These are phyloP conservation scores for Norana najaformis DNA, from an alignment of 2,888 invertebrate species.

Conservation along the genomic window DNA sequence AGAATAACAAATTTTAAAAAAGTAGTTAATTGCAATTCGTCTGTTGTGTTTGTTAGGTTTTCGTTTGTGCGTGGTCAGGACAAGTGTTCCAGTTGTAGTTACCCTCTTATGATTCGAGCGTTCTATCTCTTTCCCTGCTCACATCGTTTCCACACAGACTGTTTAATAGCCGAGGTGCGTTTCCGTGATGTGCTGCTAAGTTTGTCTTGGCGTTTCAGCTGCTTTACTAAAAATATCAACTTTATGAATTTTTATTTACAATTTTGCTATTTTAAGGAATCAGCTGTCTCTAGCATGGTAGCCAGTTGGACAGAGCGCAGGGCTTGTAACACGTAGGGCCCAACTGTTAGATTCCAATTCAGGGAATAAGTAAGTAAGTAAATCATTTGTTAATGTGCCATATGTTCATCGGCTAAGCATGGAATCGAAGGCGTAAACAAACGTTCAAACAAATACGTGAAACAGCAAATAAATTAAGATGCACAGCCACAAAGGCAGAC, in stretches of 20 bases:
- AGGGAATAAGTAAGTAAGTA: too few species aligned
- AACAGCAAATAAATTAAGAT: too few species aligned
- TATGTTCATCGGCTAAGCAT: too few species aligned
- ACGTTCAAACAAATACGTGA: too few species aligned
- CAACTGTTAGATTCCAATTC: too few species aligned
- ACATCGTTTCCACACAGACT: constrained; percentile 92
- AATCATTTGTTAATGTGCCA: too few species aligned
- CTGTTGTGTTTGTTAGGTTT: constrained; percentile 65
- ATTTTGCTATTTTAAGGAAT: too few species aligned
- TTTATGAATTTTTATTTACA: not conserved
- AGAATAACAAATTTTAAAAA: too few species aligned
- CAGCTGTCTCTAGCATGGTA: not conserved
- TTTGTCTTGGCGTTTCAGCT: not conserved
- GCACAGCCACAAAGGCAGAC: too few species aligned
- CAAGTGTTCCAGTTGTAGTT: constrained; percentile 80
- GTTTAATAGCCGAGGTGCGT: constrained; percentile 72
- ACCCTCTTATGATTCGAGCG: constrained; percentile 79
- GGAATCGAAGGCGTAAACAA: too few species aligned
- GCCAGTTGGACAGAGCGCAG: not conserved
- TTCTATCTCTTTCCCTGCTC: constrained; percentile 95
- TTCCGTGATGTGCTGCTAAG: not conserved
- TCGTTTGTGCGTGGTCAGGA: constrained; percentile 78
- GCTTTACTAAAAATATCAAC: not conserved
- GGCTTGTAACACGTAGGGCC: too few species aligned
- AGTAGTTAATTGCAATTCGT: too few species aligned